A percentile compares a stretch with the other conserved stretches of the same genome.
phyloP scores from a whole-genome alignment of 2,113 vertebrate species.

The Mus musculus region GRCm39 chr14:7977001-7977500 shows the following conservation, averaged over 20 bases:
- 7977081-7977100: background rate
- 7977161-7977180: background rate
- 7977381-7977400: background rate
- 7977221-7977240: background rate
- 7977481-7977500: background rate
- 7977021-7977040: too few species aligned
- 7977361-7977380: background rate
- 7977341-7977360: background rate
- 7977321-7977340: background rate
- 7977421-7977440: background rate
- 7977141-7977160: background rate
- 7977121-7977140: background rate
- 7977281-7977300: background rate
- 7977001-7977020: too few species aligned
- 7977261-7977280: background rate
- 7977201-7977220: background rate
- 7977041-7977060: too few species aligned
- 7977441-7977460: background rate
- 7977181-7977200: background rate
- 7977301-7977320: background rate
- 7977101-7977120: background rate
- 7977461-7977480: background rate
- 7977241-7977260: background rate
- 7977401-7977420: background rate
- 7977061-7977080: too few species aligned